These are phyloP conservation scores for Ciconia maguari DNA, from an alignment of 2,113 vertebrate species.

Conservation along the genomic window DNA sequence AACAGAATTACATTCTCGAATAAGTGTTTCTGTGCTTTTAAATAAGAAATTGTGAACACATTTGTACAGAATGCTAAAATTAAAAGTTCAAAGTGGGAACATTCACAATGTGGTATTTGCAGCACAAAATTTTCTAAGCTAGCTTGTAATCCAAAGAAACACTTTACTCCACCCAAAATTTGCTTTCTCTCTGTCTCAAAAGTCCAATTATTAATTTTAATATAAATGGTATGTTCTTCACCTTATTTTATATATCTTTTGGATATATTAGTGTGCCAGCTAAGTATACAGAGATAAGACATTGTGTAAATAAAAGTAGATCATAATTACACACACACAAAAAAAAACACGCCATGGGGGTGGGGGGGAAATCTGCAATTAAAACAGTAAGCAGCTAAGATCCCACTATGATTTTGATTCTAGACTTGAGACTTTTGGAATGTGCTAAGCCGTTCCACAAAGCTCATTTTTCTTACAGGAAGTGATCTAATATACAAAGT, in stretches of 20 bases:
- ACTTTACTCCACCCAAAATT: conserved; percentile 39
- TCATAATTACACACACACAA: not conserved
- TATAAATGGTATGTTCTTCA: not conserved
- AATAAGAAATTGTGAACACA: not conserved
- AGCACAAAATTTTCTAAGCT: not conserved
- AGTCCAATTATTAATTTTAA: not conserved
- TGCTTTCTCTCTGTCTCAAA: not conserved
- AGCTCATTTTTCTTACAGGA: conserved; percentile 60
- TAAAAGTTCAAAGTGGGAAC: not conserved
- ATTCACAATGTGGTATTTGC: not conserved
- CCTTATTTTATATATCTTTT: not conserved
- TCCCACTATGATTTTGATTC: conserved; percentile 19
- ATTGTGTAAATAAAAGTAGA: not conserved
- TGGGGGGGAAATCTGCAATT: not conserved
- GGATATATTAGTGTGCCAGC: not conserved
- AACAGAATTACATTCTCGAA: too few relatives aligned
- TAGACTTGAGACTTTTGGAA: conserved; percentile 2
- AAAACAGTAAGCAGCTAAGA: not conserved
- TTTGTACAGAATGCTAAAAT: not conserved
- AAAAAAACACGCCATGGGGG: not conserved
- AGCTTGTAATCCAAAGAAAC: not conserved
- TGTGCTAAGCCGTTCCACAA: conserved; percentile 33
- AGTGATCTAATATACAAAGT: conserved; percentile 58
- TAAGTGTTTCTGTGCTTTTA: not conserved
- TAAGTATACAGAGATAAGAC: conserved; percentile 19